Conservation (phyloP, 1,140 invertebrate species). For the Dermatophagoides farinae region DNA sequence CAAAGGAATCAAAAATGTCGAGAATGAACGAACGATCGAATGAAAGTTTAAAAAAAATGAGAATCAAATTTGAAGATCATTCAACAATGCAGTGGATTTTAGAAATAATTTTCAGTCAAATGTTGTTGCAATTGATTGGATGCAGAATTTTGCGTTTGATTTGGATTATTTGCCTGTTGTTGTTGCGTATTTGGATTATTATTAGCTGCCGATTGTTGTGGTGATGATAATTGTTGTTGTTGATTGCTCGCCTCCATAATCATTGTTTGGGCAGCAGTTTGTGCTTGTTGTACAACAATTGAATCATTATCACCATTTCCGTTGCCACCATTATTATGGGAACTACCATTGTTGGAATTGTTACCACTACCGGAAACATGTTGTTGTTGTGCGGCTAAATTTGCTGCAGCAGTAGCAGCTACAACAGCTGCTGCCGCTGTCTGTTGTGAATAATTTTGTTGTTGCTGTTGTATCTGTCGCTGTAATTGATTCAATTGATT, state of each 20-base stretch:
- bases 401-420: neutral
- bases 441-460: neutral
- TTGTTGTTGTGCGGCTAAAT: neutral
- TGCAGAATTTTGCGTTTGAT: too few species aligned
- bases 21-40: neutral
- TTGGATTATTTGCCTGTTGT: neutral
- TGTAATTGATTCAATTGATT: neutral
- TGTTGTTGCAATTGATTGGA: neutral
- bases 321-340: neutral
- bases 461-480: neutral
- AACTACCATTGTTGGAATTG: neutral
- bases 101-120: neutral
- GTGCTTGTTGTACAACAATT: neutral
- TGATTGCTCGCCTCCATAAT: too few species aligned
- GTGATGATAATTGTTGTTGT: too few species aligned
- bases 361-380: neutral
- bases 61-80: neutral
- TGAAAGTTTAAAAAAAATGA: neutral
- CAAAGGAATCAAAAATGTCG: too few species aligned
- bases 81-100: neutral
- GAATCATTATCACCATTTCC: neutral
- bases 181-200: neutral
- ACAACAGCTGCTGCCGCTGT: neutral
- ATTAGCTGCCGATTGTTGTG: too few species aligned
- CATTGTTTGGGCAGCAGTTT: neutral